Evolutionary conservation across 2,888 invertebrate species (phyloP).

Genomic region (Aporophyla lueneburgensis): DNA sequence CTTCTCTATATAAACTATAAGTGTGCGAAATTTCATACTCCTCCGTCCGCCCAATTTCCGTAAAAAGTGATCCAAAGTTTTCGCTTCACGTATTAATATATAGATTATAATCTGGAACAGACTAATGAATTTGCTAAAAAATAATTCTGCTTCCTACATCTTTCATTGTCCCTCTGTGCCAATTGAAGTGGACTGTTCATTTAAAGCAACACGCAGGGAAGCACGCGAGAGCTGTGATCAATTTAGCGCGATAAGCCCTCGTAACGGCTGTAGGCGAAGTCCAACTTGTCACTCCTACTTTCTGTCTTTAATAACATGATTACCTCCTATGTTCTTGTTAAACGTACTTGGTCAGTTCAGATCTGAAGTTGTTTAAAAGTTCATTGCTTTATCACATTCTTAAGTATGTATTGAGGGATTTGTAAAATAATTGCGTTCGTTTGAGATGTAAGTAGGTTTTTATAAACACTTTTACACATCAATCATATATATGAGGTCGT

Average conservation of each 20-base stretch:
- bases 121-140: too few species aligned
- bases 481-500: too few species aligned
- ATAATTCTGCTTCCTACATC: too few species aligned
- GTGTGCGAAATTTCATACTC: too few species aligned
- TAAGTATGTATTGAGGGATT: not conserved
- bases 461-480: too few species aligned
- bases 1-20: too few species aligned
- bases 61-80: too few species aligned
- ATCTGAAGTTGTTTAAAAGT: not conserved
- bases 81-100: too few species aligned
- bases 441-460: too few species aligned
- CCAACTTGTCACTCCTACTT: slow-evolving; percentile 27
- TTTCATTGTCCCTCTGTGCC: not conserved
- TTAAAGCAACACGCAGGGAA: slow-evolving; percentile 7
- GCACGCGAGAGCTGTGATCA: slow-evolving; percentile 7
- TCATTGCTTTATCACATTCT: not conserved
- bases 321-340: slow-evolving; percentile 18
- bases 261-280: slow-evolving; percentile 35
- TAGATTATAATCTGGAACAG: too few species aligned
- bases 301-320: slow-evolving; percentile 20
- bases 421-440: too few species aligned
- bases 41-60: too few species aligned
- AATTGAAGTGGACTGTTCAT: slow-evolving; percentile 16
- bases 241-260: slow-evolving; percentile 40
- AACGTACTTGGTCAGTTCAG: slow-evolving; percentile 15